phyloP scores from a whole-genome alignment of 2,888 invertebrate genomes.

The Cremastinae sp. region DNA sequence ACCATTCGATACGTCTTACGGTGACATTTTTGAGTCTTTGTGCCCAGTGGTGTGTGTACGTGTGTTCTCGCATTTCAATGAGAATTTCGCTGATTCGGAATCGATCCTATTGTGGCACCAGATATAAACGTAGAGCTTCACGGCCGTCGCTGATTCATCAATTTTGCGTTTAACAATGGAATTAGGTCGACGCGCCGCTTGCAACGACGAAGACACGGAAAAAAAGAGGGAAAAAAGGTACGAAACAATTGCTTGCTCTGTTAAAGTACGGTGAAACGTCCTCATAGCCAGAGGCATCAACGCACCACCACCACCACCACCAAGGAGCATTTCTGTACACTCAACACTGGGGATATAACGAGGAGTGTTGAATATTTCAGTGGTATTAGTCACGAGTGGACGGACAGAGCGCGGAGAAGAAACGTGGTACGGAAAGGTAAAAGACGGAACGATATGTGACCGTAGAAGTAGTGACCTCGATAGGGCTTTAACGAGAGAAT shows the following conservation, averaged over 20 bases:
- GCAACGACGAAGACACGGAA: constrained; percentile 21
- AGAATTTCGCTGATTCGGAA: constrained; percentile 47
- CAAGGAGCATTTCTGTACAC: background rate
- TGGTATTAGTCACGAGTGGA: constrained; percentile 42
- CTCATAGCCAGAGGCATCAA: constrained; percentile 13
- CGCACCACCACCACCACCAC: background rate
- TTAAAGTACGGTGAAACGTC: constrained; percentile 30
- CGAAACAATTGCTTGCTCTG: constrained; percentile 51
- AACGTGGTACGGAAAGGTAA: constrained; percentile 23
- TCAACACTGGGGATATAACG: constrained; percentile 7
- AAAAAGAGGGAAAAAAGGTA: constrained; percentile 29
- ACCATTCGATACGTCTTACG: too few species aligned
- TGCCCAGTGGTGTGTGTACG: constrained; percentile 15
- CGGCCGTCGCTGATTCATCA: constrained; percentile 50
- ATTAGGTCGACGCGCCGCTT: constrained; percentile 54
- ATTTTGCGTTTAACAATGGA: constrained; percentile 55
- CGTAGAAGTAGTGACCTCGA: constrained; percentile 15
- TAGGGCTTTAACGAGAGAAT: constrained; percentile 17
- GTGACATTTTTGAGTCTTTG: background rate
- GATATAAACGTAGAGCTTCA: constrained; percentile 19
- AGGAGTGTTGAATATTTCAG: constrained; percentile 38
- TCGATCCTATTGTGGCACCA: constrained; percentile 41
- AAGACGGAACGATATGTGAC: constrained; percentile 6
- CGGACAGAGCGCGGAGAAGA: constrained; percentile 36
- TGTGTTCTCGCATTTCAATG: constrained; percentile 18